phyloP scores from a whole-genome alignment of 2,888 invertebrate genomes.

The Drosophila yooni region DNA sequence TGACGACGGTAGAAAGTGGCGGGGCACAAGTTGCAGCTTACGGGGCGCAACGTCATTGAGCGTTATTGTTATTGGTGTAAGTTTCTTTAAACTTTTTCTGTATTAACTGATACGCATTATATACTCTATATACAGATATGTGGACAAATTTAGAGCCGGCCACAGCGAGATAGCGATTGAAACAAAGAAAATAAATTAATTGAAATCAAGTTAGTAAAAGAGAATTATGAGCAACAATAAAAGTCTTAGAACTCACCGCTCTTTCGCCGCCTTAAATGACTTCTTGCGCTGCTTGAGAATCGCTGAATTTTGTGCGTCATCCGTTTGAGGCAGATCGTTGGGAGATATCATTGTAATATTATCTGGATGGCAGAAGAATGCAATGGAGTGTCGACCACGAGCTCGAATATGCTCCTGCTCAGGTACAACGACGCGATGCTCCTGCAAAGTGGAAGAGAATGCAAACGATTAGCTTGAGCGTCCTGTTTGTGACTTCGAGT shows the following conservation, averaged over 20 bases:
- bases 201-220: constrained; percentile 74
- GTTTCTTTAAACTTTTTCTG: constrained; percentile 90
- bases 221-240: background rate
- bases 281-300: constrained; percentile 84
- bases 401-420: constrained; percentile 87
- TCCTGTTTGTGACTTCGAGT: background rate
- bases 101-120: constrained; percentile 89
- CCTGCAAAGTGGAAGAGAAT: constrained; percentile 83
- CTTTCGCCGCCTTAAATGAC: constrained; percentile 85
- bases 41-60: constrained; percentile 60
- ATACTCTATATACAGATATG: constrained; percentile 85
- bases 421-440: constrained; percentile 91
- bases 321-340: constrained; percentile 83
- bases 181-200: constrained; percentile 12
- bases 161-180: constrained; percentile 32
- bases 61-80: constrained; percentile 86
- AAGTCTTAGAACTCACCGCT: constrained; percentile 75
- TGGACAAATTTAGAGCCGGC: constrained; percentile 32
- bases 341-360: constrained; percentile 85
- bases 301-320: constrained; percentile 74
- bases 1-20: background rate
- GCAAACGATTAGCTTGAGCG: background rate
- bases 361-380: constrained; percentile 91
- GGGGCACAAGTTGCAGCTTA: constrained; percentile 2
- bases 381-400: constrained; percentile 90